Evolutionary conservation across 1,140 invertebrate species (phyloP).

Genomic region (Ips typographus): DNA sequence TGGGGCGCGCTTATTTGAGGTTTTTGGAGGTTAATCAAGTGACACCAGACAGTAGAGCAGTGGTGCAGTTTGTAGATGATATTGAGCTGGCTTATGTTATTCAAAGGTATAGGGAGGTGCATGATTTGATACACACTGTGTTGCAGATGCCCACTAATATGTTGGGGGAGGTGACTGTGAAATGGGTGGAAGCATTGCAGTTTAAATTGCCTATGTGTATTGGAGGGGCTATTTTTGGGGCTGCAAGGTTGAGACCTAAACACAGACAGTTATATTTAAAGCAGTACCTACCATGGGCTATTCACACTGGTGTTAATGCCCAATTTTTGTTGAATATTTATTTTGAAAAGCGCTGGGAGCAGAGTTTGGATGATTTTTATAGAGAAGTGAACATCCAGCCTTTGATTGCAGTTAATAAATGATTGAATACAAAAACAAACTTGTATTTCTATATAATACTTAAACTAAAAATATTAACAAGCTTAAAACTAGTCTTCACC

Average conservation of each 20-base stretch:
- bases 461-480: neutral
- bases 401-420: conserved; percentile 23
- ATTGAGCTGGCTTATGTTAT: conserved; percentile 92
- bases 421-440: no score
- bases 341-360: conserved; percentile 94
- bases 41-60: conserved; percentile 86
- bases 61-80: conserved; percentile 91
- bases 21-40: conserved; percentile 85
- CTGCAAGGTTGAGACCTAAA: conserved; percentile 77
- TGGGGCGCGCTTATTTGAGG: conserved; percentile 81
- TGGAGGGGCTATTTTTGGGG: conserved; percentile 83
- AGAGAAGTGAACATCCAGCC: conserved; percentile 70
- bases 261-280: conserved; percentile 78
- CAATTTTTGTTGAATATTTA: conserved; percentile 82
- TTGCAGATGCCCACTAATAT: conserved; percentile 95
- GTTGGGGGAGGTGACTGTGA: conserved; percentile 92
- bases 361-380: conserved; percentile 78
- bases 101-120: conserved; percentile 94
- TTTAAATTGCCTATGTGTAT: conserved; percentile 89
- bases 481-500: conserved; percentile 83
- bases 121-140: conserved; percentile 91
- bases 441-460: neutral
- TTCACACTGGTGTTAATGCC: conserved; percentile 74
- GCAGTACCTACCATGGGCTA: conserved; percentile 85
- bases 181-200: conserved; percentile 96